These are phyloP conservation scores for Diplosoma virens DNA, from an alignment of 23 tunicate species.

Conservation along the genomic window DNA sequence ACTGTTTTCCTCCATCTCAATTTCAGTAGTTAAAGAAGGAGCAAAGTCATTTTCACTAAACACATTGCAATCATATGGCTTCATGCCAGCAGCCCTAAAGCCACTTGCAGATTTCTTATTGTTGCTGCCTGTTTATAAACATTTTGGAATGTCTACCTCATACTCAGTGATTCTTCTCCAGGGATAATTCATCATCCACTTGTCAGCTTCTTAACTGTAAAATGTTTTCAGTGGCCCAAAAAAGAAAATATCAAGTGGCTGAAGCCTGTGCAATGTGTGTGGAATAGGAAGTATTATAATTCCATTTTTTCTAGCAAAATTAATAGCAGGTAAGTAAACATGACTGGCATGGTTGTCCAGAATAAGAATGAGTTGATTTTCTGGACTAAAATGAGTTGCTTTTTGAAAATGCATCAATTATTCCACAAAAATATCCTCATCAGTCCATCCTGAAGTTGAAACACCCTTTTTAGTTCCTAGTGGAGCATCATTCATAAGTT, in stretches of 20 bases:
- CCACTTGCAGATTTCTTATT: constrained; percentile 11
- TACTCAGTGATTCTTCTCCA: background rate
- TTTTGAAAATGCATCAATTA: constrained; percentile 3
- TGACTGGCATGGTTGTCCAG: constrained; percentile 30
- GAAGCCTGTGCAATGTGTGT: constrained; percentile 15
- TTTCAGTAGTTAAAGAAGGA: background rate
- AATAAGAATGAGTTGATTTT: background rate
- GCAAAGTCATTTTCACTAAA: background rate
- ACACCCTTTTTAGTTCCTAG: background rate
- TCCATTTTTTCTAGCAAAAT: constrained; percentile 11
- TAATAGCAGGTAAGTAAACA: constrained; percentile 15
- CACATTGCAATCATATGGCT: background rate
- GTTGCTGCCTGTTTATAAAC: constrained; percentile 3
- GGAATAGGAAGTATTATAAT: constrained; percentile 16
- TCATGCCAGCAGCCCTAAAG: background rate
- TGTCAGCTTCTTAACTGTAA: background rate
- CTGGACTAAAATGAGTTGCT: background rate
- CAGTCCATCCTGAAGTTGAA: constrained; percentile 11
- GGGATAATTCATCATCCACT: constrained; percentile 3
- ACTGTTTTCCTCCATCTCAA: background rate
- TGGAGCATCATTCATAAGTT: background rate
- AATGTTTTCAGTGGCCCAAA: constrained; percentile 29
- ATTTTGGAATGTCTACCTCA: background rate
- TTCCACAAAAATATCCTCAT: constrained; percentile 10
- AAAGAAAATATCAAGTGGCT: constrained; percentile 25